Base-by-base conservation (phyloP, 2,888 invertebrate species). In the Acholoe squamosa region DNA sequence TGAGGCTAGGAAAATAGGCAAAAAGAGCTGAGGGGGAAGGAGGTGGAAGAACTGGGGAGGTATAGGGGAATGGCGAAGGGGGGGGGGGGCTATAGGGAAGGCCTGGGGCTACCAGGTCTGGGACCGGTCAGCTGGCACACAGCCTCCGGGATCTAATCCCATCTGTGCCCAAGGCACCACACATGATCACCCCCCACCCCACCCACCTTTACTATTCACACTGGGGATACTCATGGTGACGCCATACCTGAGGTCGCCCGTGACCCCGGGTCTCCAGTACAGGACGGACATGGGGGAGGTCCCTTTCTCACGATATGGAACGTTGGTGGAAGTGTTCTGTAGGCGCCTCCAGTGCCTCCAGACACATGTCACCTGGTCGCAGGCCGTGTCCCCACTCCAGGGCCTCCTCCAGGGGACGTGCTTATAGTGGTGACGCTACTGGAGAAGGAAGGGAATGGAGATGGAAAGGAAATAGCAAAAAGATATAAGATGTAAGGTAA, bases 291-390 rank as follows among this genome's bases (percentile, higher is more conserved):
- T n/a, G 71, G 61, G n/a, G 61, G 71, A 28, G 28, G 71, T 28
- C 71, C 25, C 31, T 71, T 71, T 71, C 71, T 71, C 71, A 71
- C 71, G 71, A 14, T 28, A 71, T 19, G 61, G 71, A 7, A 71
- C 71, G 28, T 7, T 28, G 28, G 28, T 14, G 71, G 25, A n/a
- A 14, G 71, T 28, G 71, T 71, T 71, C 71, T 28, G 28, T 25
- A 71, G 71, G 71, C 71, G 71, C 71, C 31, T 14, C 31, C 71
- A 71, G 25, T 25, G 28, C 71, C 31, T 25, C 14, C 28, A 71
- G 71, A 71, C 71, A 71, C 71, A 71, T 71, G 71, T 71, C 71
- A 71, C 71, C 71, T 71, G 71, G 71, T 71, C 71, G 61, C 22
- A n/a, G 61, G 61, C 71, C 71, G 14, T 71, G 71, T 71, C 71